phyloP scores from a whole-genome alignment of 2,797 vertebrate species.

The Acrocephalus scirpaceus region DNA sequence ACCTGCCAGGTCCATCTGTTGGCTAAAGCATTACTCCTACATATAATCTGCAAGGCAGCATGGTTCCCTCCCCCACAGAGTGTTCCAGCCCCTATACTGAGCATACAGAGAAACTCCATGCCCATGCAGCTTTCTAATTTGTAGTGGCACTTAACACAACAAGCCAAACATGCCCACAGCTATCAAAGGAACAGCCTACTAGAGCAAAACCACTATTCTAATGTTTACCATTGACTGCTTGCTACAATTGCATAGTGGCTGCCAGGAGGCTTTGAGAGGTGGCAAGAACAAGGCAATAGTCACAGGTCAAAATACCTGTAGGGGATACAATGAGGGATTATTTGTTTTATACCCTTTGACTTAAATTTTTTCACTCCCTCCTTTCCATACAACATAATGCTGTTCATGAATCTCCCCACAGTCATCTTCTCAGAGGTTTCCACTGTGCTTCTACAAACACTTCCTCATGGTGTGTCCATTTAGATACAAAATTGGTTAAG shows the following conservation, averaged over 20 bases:
- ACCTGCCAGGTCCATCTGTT: background rate
- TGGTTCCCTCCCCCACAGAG: background rate
- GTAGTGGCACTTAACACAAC: background rate
- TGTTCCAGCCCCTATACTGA: background rate
- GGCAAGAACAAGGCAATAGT: background rate
- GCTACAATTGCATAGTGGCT: background rate
- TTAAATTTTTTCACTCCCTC: background rate
- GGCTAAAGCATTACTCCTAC: background rate
- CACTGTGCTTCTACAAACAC: background rate
- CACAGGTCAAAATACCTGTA: background rate
- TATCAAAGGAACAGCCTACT: background rate
- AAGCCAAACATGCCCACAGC: background rate
- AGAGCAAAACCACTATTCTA: background rate
- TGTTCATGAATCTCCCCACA: background rate
- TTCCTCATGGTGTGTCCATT: background rate
- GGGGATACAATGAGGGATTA: background rate
- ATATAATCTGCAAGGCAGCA: background rate
- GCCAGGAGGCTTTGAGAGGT: background rate
- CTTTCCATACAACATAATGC: background rate
- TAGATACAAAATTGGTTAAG: background rate
- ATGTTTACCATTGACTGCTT: background rate
- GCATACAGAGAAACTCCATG: background rate
- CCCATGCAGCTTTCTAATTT: background rate
- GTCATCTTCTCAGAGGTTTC: background rate
- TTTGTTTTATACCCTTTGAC: background rate